Base-by-base conservation (phyloP, 2,113 vertebrate species). In the Meleagris gallopavo region DNA sequence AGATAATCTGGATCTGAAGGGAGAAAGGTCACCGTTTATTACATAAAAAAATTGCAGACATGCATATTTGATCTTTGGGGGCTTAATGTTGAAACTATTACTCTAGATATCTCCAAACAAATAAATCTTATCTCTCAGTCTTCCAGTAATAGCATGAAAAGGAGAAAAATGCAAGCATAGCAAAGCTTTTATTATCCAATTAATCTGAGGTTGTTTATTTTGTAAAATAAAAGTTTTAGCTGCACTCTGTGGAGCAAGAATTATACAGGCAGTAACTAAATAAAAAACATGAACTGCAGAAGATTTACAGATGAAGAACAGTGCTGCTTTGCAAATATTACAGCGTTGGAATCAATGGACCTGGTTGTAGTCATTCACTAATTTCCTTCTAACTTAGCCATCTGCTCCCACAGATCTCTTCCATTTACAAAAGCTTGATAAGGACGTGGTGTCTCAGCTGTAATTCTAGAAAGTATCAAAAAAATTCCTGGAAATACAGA, bases 111-210 rank as follows among this genome's bases (percentile, higher is more conserved):
- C 60, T 80, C 88, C 92, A 89, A 89, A 84, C 71, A 94, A 75
- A 75, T 34, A 27, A 83, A 91, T 71, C 60, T 95, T 91, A 89
- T 89, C 93, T 89, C 83, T 66, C 60, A 64, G 57, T 62, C 73
- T 75, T 82, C 71, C 82, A 83, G 62, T 40, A 76, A 89, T 2
- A 76, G 72, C 62, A 65, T 52, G 46, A 62, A 45, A 88, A 94
- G 60, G 2, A 19, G 45, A 80, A 79, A 93, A 94, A 80, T 40
- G 82, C 85, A 85, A 82, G 79, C 86, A 52, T 5, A 86, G 85
- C 91, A 85, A 85, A 91, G 60, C 64, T 94, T 96, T 95, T 94
- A 93, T 89, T 76, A 80, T 65, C 75, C 71, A 87, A 94, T 88
- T 95, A 91, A 89, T 89, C n/a, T 58, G 54, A 38, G 32, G 36